Conservation (phyloP, 2,113 vertebrate species). For the Antechinus stuartii region DNA sequence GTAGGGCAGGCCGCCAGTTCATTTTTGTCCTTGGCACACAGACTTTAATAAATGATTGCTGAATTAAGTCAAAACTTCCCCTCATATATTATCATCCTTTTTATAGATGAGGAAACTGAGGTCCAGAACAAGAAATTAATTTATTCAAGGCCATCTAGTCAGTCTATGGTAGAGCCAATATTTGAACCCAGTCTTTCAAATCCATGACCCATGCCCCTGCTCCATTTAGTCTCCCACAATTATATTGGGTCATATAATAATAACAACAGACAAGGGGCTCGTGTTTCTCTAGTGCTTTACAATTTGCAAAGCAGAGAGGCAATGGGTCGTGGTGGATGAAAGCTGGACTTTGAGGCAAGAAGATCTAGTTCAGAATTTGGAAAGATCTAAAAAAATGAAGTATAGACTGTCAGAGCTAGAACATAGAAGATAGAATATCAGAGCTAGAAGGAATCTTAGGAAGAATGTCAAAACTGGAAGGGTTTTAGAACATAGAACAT, state of each 20-base stretch:
- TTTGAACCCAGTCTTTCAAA: background rate
- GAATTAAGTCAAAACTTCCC: background rate
- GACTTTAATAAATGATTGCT: background rate
- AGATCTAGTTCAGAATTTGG: background rate
- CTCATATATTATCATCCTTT: background rate
- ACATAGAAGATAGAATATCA: too few species aligned
- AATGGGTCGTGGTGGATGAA: background rate
- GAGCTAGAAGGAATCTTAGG: too few species aligned
- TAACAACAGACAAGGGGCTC: background rate
- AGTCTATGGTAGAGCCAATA: background rate
- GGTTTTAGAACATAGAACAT: background rate
- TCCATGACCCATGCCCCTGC: background rate
- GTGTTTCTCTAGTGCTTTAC: background rate
- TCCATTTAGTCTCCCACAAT: background rate
- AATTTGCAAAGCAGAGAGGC: background rate
- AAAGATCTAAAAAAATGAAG: background rate
- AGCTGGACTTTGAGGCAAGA: background rate
- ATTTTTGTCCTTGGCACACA: background rate
- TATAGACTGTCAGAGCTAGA: background rate
- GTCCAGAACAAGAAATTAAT: background rate
- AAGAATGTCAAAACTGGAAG: background rate
- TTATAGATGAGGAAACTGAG: background rate
- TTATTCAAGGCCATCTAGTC: background rate
- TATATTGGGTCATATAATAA: background rate
- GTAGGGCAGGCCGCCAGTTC: background rate